These are phyloP conservation scores for Macropodus opercularis DNA, from an alignment of 2,797 vertebrate genomes.

Conservation along the genomic window DNA sequence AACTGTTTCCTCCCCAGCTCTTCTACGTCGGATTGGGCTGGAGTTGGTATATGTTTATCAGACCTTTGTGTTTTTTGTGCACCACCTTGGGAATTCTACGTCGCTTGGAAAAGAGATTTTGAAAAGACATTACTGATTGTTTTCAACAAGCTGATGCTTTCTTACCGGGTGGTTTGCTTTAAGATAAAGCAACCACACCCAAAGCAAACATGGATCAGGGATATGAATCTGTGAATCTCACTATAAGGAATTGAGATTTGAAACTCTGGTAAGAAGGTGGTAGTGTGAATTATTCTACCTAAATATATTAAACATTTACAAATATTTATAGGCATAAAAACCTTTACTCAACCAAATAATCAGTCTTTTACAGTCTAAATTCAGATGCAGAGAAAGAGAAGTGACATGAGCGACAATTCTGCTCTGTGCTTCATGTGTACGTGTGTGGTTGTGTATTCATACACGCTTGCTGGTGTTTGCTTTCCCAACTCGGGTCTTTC, in stretches of 20 bases:
- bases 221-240: slow-evolving; percentile 35
- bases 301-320: neutral
- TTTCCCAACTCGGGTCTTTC: slow-evolving; percentile 8
- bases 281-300: neutral
- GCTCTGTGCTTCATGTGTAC: slow-evolving; percentile 22
- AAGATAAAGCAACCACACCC: slow-evolving; percentile 48
- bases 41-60: slow-evolving; percentile 42
- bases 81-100: slow-evolving; percentile 18
- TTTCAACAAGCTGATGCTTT: slow-evolving; percentile 32
- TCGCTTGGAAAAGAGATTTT: slow-evolving; percentile 7
- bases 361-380: too few species aligned
- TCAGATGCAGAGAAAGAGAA: slow-evolving; percentile 2
- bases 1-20: slow-evolving; percentile 41
- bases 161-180: slow-evolving; percentile 36
- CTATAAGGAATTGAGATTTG: slow-evolving; percentile 25
- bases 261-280: neutral
- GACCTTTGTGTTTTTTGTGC: slow-evolving; percentile 41
- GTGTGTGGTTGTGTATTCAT: slow-evolving; percentile 2
- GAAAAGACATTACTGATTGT: slow-evolving; percentile 8
- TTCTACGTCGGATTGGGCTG: slow-evolving; percentile 14
- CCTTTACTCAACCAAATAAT: neutral
- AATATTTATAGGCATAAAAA: too few species aligned
- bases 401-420: neutral
- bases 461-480: slow-evolving; percentile 31
- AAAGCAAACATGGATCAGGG: slow-evolving; percentile 49